A percentile compares a stretch with the other conserved stretches of the same genome.
phyloP scores from a whole-genome alignment of 2,797 vertebrate genomes.

The Manis pentadactyla region DNA sequence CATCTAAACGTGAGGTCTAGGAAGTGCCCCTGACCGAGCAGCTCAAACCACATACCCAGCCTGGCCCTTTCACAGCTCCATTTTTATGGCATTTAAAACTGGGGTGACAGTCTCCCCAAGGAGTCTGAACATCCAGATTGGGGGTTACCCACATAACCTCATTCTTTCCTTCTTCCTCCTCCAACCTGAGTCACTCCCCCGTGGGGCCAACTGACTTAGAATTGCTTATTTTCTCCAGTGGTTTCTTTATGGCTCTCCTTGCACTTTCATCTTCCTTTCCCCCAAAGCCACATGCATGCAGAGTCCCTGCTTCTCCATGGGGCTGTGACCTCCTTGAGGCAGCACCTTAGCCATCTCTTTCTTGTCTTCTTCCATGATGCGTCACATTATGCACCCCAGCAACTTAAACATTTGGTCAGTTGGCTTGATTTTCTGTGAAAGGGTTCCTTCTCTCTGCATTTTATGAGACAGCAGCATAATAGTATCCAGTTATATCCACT shows the following conservation, averaged over 20 bases:
- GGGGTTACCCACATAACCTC: neutral
- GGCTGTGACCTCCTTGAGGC: neutral
- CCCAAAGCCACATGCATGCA: neutral
- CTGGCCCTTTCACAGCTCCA: neutral
- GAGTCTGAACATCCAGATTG: neutral
- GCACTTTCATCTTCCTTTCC: neutral
- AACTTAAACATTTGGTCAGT: neutral
- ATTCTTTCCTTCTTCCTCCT: neutral
- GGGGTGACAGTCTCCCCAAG: neutral
- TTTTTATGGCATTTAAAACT: neutral
- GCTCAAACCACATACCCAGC: neutral
- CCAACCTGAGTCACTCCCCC: neutral
- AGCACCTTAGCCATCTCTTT: neutral
- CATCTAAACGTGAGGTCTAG: neutral
- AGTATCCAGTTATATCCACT: neutral
- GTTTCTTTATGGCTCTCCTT: neutral
- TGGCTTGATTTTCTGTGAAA: neutral
- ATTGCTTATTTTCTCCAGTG: neutral
- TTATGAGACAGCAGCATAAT: slow-evolving; percentile 62
- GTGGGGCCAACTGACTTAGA: neutral
- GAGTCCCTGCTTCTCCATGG: neutral
- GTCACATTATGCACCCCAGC: neutral
- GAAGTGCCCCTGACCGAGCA: slow-evolving; percentile 49
- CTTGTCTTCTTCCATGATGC: neutral
- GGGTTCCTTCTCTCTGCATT: slow-evolving; percentile 61